Percentiles rank a stretch among this genome's conserved stretches.
phyloP scores from a whole-genome alignment of 2,797 vertebrate genomes.

The Gorsachius magnificus region DNA sequence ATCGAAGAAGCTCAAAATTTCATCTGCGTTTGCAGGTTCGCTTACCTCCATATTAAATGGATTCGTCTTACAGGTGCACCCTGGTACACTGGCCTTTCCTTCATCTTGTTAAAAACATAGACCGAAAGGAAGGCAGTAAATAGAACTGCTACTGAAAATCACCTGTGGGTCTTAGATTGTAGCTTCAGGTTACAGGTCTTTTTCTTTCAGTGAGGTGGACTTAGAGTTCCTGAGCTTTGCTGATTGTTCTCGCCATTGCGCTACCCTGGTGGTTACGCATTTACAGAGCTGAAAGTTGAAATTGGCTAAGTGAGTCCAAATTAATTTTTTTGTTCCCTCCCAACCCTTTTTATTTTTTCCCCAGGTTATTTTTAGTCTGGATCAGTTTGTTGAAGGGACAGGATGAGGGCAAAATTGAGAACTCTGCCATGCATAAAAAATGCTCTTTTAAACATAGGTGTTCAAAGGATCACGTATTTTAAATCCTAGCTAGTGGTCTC shows the following conservation, averaged over 20 bases:
- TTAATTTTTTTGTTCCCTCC: not conserved
- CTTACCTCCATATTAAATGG: not conserved
- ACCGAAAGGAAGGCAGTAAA: not conserved
- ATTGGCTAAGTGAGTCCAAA: not conserved
- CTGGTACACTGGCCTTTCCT: not conserved
- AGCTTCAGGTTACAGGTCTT: not conserved
- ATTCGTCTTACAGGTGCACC: not conserved
- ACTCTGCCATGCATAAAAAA: not conserved
- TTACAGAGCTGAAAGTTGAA: not conserved
- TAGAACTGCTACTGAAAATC: not conserved
- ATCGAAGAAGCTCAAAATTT: not conserved
- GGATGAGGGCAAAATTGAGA: not conserved
- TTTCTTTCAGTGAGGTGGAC: not conserved
- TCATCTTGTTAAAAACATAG: not conserved
- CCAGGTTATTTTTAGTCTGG: not conserved
- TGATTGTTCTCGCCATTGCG: not conserved
- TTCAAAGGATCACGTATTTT: not conserved
- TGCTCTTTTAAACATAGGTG: not conserved
- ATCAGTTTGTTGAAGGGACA: not conserved
- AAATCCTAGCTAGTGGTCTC: not conserved
- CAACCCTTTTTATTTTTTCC: not conserved
- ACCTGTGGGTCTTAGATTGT: not conserved
- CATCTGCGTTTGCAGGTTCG: not conserved
- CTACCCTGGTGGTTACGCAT: fast-evolving
- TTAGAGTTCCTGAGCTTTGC: not conserved